Conservation (phyloP, 1,140 invertebrate species). For the Varroa destructor region DNA sequence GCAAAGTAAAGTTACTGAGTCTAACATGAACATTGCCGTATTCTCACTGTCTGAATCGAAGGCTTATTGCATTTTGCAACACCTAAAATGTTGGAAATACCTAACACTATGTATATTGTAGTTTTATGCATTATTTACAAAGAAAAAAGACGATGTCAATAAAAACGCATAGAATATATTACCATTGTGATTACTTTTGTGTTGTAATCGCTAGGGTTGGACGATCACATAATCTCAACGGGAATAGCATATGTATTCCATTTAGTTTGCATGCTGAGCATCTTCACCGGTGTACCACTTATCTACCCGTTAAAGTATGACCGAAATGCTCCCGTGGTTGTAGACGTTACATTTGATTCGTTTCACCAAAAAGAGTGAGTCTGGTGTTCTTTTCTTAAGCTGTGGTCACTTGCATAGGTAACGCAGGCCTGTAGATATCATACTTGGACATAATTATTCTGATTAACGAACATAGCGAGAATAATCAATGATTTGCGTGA, state of each 20-base stretch:
- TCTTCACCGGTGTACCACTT: conserved; percentile 14
- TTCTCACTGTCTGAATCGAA: too few relatives aligned
- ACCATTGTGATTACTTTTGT: too few relatives aligned
- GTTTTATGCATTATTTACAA: too few relatives aligned
- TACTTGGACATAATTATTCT: neutral
- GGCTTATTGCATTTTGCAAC: too few relatives aligned
- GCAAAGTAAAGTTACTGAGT: neutral
- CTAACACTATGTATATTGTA: too few relatives aligned
- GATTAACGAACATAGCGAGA: neutral
- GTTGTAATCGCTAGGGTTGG: neutral
- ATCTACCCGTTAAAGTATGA: conserved; percentile 12
- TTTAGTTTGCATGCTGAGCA: neutral
- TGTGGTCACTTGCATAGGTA: neutral
- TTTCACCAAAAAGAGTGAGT: conserved; percentile 27
- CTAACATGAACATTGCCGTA: neutral
- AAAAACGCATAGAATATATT: too few relatives aligned
- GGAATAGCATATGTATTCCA: conserved; percentile 11
- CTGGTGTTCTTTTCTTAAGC: neutral
- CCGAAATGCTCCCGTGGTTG: neutral
- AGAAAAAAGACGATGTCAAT: too few relatives aligned
- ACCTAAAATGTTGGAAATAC: too few relatives aligned
- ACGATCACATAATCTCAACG: conserved; percentile 20
- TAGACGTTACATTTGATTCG: neutral
- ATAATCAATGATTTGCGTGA: neutral
- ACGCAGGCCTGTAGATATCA: neutral